phyloP scores from a whole-genome alignment of 2,113 vertebrate genomes.

The Dicentrarchus labrax region DNA sequence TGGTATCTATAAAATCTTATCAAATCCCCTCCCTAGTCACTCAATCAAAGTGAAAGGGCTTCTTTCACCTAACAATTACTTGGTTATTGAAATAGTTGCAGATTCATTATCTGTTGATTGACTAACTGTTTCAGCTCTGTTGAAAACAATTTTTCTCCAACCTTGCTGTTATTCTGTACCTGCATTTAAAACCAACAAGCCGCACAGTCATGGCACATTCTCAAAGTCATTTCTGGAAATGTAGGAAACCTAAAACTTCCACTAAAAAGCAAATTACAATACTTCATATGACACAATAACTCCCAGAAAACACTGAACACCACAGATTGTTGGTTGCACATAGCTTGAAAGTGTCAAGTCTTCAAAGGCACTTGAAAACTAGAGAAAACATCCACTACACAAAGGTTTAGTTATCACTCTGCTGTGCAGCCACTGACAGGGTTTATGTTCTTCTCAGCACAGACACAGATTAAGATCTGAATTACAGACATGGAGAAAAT shows the following conservation, averaged over 20 bases:
- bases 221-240: neutral
- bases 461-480: conserved; percentile 59
- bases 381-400: neutral
- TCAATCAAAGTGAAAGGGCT: neutral
- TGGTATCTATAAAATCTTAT: neutral
- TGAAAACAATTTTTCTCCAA: neutral
- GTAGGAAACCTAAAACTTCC: neutral
- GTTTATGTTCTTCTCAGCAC: conserved; percentile 39
- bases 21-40: neutral
- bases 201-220: neutral
- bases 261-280: neutral
- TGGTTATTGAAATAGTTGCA: neutral
- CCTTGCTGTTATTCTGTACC: neutral
- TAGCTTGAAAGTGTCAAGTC: neutral
- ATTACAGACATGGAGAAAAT: conserved; percentile 48
- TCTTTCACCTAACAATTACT: neutral
- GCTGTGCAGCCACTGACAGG: conserved; percentile 43
- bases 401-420: neutral
- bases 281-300: neutral
- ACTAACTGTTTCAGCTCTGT: neutral
- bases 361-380: neutral
- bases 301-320: neutral
- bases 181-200: neutral
- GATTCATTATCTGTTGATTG: neutral
- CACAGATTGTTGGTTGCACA: neutral